Conservation (phyloP, 2,797 vertebrate species). For the Acestrorhynchus altus region DNA sequence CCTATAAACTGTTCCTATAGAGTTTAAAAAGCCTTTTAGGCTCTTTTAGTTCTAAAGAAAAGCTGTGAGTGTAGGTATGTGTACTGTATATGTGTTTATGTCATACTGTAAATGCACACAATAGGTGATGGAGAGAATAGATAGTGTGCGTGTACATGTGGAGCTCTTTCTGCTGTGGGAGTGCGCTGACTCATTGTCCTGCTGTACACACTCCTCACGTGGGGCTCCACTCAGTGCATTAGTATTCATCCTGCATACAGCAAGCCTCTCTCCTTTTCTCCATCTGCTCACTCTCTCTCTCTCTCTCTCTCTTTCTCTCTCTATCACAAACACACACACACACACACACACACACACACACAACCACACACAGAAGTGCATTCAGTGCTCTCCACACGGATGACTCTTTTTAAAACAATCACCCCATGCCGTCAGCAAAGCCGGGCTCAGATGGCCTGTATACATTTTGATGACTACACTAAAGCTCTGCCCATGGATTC, state of each 20-base stretch:
- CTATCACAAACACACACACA: background rate
- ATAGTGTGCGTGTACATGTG: conserved; percentile 20
- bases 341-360: background rate
- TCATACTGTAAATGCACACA: conserved; percentile 11
- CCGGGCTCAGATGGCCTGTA: conserved; percentile 3
- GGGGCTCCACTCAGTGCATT: conserved; percentile 8
- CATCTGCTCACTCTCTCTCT: background rate
- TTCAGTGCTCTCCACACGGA: background rate
- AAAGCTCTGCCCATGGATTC: conserved; percentile 24
- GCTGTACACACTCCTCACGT: conserved; percentile 40
- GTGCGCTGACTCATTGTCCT: conserved; percentile 39
- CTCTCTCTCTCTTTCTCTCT: conserved; percentile 3
- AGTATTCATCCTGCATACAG: conserved; percentile 23
- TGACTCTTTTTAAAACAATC: conserved; percentile 22
- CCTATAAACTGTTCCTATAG: background rate
- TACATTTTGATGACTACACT: conserved; percentile 10
- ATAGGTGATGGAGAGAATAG: conserved; percentile 10
- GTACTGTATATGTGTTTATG: background rate
- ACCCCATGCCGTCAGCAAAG: conserved; percentile 9
- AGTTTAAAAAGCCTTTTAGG: background rate
- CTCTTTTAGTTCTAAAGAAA: background rate
- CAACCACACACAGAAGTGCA: background rate
- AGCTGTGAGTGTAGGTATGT: too few relatives aligned
- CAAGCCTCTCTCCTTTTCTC: background rate
- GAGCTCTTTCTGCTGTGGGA: conserved; percentile 3